Conservation (phyloP, 2,797 vertebrate species). For the Anisognathus igniventris region DNA sequence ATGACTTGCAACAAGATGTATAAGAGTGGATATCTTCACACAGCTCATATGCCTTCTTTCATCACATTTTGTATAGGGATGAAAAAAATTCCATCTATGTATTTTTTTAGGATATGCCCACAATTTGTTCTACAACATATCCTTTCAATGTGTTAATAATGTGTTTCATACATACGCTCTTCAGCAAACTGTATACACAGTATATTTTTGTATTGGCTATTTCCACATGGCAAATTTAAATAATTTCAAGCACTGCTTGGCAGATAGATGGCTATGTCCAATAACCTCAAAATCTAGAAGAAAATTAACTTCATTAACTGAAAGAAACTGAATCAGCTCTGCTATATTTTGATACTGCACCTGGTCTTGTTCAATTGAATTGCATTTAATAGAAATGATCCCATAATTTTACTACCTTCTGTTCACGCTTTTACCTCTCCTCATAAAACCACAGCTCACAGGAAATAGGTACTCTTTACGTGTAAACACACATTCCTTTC, state of each 20-base stretch:
- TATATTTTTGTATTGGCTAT: not conserved
- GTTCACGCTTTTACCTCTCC: not conserved
- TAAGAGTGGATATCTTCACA: not conserved
- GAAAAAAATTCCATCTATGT: not conserved
- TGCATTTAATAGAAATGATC: slow-evolving; percentile 29
- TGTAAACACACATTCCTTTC: rapidly evolving
- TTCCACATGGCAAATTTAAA: not conserved
- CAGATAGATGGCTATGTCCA: not conserved
- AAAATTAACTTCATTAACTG: slow-evolving; percentile 2
- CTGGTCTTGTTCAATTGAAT: slow-evolving; percentile 22
- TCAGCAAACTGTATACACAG: not conserved
- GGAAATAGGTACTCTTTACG: not conserved
- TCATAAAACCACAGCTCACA: not conserved
- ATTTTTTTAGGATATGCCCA: not conserved
- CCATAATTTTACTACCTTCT: not conserved
- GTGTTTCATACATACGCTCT: not conserved
- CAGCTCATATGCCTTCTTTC: not conserved
- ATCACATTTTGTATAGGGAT: not conserved
- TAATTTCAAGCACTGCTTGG: not conserved
- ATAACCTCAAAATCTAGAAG: not conserved
- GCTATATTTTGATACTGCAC: not conserved
- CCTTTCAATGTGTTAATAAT: slow-evolving; percentile 12
- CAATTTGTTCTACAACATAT: slow-evolving; percentile 4
- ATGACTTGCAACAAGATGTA: not conserved
- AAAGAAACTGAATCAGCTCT: not conserved